Percentiles rank a stretch among this genome's conserved stretches.
Evolutionary conservation across 2,797 vertebrate genomes (phyloP).

Genomic region (Tadarida brasiliensis): DNA sequence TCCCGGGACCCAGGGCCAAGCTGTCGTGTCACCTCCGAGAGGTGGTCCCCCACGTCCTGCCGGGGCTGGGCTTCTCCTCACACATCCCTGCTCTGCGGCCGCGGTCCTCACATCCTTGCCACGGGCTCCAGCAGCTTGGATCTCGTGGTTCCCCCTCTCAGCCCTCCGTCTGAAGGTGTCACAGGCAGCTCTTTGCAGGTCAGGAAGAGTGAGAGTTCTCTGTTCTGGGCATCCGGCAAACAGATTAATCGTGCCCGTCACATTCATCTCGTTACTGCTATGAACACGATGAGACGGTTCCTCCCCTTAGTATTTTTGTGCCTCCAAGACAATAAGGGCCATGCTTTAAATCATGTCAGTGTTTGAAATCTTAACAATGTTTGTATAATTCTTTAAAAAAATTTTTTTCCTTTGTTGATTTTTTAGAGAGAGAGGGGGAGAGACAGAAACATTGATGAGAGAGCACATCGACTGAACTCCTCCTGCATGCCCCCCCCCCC

Average conservation of each 20-base stretch:
- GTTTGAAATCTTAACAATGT: neutral
- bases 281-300: accelerated
- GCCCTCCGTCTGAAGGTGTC: too few relatives aligned
- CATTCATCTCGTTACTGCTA: neutral
- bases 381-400: neutral
- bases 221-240: accelerated
- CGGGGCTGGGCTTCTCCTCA: too few relatives aligned
- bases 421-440: too few relatives aligned
- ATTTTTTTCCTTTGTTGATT: too few relatives aligned
- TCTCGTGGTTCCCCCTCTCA: neutral
- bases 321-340: neutral
- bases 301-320: neutral
- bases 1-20: neutral
- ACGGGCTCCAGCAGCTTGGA: accelerated
- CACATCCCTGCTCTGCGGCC: too few relatives aligned
- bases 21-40: too few relatives aligned
- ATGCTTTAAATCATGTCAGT: neutral
- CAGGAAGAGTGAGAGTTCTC: neutral
- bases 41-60: neutral
- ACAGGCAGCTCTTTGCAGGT: too few relatives aligned
- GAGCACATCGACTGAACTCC: too few relatives aligned
- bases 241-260: accelerated
- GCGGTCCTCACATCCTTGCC: too few relatives aligned
- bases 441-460: too few relatives aligned
- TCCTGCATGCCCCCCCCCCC: too few relatives aligned